A percentile compares a stretch with the other conserved stretches of the same genome.
Evolutionary conservation across 1,140 invertebrate species (phyloP).

Genomic region (Ruditapes philippinarum): DNA sequence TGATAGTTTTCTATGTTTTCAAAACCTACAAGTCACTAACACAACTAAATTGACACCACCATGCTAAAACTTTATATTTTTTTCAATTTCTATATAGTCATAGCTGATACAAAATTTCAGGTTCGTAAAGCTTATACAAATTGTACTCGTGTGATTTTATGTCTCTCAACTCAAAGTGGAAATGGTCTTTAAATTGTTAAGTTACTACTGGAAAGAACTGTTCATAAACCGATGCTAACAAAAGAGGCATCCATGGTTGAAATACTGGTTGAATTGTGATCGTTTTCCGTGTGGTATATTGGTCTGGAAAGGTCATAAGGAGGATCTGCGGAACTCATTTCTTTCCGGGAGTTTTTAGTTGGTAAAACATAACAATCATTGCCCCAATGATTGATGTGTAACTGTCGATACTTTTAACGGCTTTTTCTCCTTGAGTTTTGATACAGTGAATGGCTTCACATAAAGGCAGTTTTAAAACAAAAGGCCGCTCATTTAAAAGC

Average conservation of each 20-base stretch:
- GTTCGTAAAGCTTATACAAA: no score
- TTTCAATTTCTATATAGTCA: no score
- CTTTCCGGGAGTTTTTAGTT: not conserved
- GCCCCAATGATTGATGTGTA: not conserved
- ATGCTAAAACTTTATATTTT: no score
- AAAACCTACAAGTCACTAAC: no score
- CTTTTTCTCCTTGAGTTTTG: not conserved
- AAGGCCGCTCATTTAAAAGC: not conserved
- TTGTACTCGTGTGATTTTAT: no score
- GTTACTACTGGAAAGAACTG: no score
- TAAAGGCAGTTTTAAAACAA: not conserved
- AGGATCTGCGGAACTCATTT: not conserved
- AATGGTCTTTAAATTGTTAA: no score
- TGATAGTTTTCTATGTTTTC: no score
- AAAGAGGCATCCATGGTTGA: not conserved
- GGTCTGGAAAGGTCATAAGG: not conserved
- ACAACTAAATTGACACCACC: no score
- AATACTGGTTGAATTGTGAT: not conserved
- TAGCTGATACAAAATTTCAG: no score
- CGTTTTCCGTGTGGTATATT: not conserved
- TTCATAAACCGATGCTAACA: no score
- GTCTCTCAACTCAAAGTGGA: no score
- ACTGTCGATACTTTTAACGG: not conserved
- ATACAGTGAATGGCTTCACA: not conserved
- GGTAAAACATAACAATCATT: not conserved